phyloP scores from a whole-genome alignment of 2,113 vertebrate genomes.

The Megaleporinus macrocephalus region DNA sequence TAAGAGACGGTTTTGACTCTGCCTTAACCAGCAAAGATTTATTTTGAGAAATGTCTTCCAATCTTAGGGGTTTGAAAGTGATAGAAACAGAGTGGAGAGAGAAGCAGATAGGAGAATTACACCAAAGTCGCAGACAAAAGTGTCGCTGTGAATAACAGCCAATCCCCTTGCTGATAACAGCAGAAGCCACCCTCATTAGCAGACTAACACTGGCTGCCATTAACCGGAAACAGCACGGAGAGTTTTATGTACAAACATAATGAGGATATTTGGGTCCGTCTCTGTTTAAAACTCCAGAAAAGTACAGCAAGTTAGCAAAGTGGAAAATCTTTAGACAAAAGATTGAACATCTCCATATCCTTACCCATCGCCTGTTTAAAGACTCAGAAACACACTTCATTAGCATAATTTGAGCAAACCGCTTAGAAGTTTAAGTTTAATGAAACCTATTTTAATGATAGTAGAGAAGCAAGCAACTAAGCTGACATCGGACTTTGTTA shows the following conservation, averaged over 20 bases:
- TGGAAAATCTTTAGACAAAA: not conserved
- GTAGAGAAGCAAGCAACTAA: not conserved
- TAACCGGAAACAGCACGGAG: constrained; percentile 1
- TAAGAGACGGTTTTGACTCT: not conserved
- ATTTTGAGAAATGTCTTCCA: not conserved
- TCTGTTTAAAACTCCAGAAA: not conserved
- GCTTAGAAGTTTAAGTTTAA: not conserved
- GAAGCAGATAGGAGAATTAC: not conserved
- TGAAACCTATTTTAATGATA: not conserved
- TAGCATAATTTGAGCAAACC: not conserved
- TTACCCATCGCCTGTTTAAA: not conserved
- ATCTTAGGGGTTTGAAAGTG: not conserved
- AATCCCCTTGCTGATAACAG: not conserved
- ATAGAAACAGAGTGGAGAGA: not conserved
- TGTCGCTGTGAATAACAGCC: not conserved
- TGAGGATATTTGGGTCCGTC: not conserved
- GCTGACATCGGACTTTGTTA: not conserved
- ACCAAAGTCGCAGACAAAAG: constrained; percentile 10
- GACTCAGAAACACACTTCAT: not conserved
- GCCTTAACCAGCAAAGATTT: not conserved
- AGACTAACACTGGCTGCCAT: not conserved
- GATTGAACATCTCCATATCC: not conserved
- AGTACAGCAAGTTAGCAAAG: not conserved
- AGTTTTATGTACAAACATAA: constrained; percentile 3
- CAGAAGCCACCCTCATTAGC: constrained; percentile 9